Evolutionary conservation across 2,113 vertebrate genomes (phyloP).

Genomic region (Ceyx melanurus): DNA sequence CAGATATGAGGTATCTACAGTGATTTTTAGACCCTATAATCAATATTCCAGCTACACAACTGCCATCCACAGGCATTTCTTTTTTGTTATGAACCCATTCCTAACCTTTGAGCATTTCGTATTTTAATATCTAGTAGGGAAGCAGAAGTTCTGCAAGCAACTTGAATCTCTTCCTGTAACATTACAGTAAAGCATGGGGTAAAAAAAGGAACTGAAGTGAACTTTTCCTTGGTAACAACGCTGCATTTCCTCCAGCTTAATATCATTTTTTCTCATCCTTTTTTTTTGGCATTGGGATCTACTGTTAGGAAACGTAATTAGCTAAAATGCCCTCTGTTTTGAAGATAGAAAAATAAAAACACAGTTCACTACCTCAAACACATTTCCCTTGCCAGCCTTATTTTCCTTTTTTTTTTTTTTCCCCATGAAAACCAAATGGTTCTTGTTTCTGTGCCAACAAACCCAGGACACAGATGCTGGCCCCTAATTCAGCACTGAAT

Average conservation of each 20-base stretch:
- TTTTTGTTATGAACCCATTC: neutral
- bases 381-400: neutral
- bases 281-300: neutral
- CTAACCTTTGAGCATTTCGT: neutral
- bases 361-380: slow-evolving; percentile 1
- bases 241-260: neutral
- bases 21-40: neutral
- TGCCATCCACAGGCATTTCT: neutral
- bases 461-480: neutral
- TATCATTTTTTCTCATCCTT: neutral
- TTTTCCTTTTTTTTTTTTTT: slow-evolving; percentile 16
- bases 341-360: slow-evolving; percentile 27
- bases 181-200: neutral
- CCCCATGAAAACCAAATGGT: slow-evolving; percentile 4
- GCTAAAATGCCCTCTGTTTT: slow-evolving; percentile 3
- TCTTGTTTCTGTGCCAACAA: neutral
- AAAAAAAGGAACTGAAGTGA: neutral
- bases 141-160: neutral
- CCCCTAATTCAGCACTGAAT: neutral
- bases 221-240: neutral
- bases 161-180: neutral
- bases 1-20: neutral
- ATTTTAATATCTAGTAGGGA: neutral
- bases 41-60: neutral
- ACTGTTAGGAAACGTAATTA: slow-evolving; percentile 13